phyloP scores from a whole-genome alignment of 2,113 vertebrate genomes.

The Vidua chalybeata region DNA sequence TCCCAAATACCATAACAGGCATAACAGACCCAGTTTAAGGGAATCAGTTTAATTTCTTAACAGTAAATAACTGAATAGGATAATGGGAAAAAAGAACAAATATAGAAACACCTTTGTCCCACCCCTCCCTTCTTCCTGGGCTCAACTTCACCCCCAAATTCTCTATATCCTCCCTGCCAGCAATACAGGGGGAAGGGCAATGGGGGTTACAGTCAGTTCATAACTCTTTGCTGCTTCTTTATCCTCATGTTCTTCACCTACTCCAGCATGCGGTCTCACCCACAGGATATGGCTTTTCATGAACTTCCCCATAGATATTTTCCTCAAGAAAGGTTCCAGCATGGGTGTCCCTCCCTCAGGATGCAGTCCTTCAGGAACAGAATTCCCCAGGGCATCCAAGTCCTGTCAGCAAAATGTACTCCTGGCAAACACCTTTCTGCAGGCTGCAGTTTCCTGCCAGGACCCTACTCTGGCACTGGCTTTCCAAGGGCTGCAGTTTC shows the following conservation, averaged over 20 bases:
- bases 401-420: background rate
- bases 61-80: background rate
- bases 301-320: background rate
- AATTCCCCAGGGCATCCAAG: no score
- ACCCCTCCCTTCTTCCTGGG: background rate
- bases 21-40: background rate
- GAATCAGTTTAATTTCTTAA: background rate
- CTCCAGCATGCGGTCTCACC: background rate
- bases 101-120: background rate
- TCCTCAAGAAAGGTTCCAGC: background rate
- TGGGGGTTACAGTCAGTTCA: background rate
- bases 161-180: background rate
- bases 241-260: fast-evolving
- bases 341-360: background rate
- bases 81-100: background rate
- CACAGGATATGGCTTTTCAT: background rate
- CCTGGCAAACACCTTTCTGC: background rate
- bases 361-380: background rate
- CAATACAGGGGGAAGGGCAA: fast-evolving
- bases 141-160: background rate
- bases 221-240: background rate
- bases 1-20: background rate
- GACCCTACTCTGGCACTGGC: background rate
- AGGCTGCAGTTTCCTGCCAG: background rate
- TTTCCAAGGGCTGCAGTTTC: background rate